These are phyloP conservation scores for Notodonta dromedarius DNA, from an alignment of 2,888 invertebrate genomes.

Conservation along the genomic window DNA sequence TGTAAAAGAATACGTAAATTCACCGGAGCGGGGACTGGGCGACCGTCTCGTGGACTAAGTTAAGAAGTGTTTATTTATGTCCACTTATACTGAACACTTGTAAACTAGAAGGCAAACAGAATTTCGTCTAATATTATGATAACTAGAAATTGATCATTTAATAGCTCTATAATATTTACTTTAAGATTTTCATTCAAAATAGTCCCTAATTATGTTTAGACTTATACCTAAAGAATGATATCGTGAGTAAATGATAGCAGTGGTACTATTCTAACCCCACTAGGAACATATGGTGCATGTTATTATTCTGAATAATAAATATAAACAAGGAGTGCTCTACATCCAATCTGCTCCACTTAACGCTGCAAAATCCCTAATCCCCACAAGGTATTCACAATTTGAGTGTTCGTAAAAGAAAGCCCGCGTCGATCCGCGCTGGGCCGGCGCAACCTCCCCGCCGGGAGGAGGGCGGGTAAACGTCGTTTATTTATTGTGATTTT, in stretches of 20 bases:
- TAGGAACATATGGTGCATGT: too few relatives aligned
- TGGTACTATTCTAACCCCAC: too few relatives aligned
- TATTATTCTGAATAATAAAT: not conserved
- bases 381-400: constrained; percentile 50
- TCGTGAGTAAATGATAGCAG: too few relatives aligned
- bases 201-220: too few relatives aligned
- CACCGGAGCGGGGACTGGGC: constrained; percentile 33
- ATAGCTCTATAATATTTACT: too few relatives aligned
- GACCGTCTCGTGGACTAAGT: constrained; percentile 11
- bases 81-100: too few relatives aligned
- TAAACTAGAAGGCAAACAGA: too few relatives aligned
- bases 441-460: constrained; percentile 31
- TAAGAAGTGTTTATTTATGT: too few relatives aligned
- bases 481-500: constrained; percentile 3
- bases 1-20: constrained; percentile 50
- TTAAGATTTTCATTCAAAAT: too few relatives aligned
- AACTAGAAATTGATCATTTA: too few relatives aligned
- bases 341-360: constrained; percentile 28
- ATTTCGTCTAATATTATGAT: too few relatives aligned
- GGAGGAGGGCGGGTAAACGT: constrained; percentile 11
- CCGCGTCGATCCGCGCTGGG: constrained; percentile 41
- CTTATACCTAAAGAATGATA: too few relatives aligned
- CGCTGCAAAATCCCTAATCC: constrained; percentile 47
- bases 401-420: constrained; percentile 46
- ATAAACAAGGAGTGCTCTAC: not conserved